Evolutionary conservation across 2,888 invertebrate genomes (phyloP), one percentile per base, ranked within the genome.

Genomic region (Euplagia quadripunctaria): DNA sequence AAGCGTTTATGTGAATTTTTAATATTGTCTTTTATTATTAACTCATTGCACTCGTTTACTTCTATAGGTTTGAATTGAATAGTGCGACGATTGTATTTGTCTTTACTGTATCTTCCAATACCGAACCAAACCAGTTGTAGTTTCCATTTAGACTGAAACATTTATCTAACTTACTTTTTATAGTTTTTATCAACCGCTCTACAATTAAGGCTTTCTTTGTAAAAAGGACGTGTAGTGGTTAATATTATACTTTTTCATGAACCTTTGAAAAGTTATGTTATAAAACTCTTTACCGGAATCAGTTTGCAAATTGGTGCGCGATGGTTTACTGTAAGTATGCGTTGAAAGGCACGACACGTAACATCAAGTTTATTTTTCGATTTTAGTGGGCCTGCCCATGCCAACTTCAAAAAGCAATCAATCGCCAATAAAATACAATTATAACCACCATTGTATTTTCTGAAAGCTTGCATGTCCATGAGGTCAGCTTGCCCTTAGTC

Each of bases 221-320:
- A n/a, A 55, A 55, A 55, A 55, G 16, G 1, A 55, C n/a, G n/a
- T n/a, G 55, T 55, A 55, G 17, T 55, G 55, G n/a, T 55, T 16
- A 55, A 55, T 55, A 55, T 55, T 55, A 55, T 55, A 55, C 55
- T 55, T 55, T n/a, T 55, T 55, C n/a, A 55, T 55, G n/a, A 55
- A 55, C 55, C 4, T 55, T 55, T 55, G 7, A 55, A 55, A n/a
- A 55, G n/a, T 55, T 55, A n/a, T n/a, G 55, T 55, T 55, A 16
- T 55, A 55, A 55, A n/a, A n/a, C 55, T 55, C 55, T 8, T 55
- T n/a, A 55, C 55, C 55, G n/a, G 55, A 17, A 55, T 46, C 43
- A 46, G 43, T 46, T 46, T 46, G 43, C 6, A 46, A 46, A 46
- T 46, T 17, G 2, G 17, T 14, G n/a, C 55, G 55, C n/a, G 55